Percentiles rank a stretch among this genome's conserved stretches.
These are phyloP conservation scores for Armadillidium nasatum DNA, from an alignment of 1,140 invertebrate genomes.

Conservation along the genomic window DNA sequence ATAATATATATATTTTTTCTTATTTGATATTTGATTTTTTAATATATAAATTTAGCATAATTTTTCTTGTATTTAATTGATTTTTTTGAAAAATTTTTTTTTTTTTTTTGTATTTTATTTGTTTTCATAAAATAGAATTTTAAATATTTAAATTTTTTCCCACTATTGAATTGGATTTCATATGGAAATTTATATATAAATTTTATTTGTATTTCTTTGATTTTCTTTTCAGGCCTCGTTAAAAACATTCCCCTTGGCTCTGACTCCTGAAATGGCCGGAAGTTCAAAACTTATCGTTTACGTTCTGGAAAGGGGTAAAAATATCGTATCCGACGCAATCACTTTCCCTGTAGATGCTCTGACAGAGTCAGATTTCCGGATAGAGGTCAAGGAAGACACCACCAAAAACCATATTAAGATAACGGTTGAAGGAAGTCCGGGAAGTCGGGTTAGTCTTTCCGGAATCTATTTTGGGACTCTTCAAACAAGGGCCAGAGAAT, in stretches of 20 bases:
- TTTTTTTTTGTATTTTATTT: too few relatives aligned
- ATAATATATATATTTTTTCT: too few relatives aligned
- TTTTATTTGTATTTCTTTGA: not conserved
- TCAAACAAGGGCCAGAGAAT: not conserved
- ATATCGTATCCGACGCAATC: slow-evolving; percentile 82
- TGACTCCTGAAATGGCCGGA: slow-evolving; percentile 92
- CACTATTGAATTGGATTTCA: too few relatives aligned
- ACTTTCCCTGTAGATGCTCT: slow-evolving; percentile 88
- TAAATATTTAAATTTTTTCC: too few relatives aligned
- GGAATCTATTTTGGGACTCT: not conserved
- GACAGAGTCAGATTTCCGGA: not conserved
- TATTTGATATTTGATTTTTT: too few relatives aligned
- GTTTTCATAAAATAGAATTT: too few relatives aligned
- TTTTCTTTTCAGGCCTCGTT: slow-evolving; percentile 56
- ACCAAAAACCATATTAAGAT: not conserved
- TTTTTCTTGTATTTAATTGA: too few relatives aligned
- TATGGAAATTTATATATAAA: too few relatives aligned
- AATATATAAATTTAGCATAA: too few relatives aligned
- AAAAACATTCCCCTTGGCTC: slow-evolving; percentile 78
- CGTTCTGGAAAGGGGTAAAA: slow-evolving; percentile 72
- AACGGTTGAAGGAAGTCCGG: not conserved
- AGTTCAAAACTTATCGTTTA: slow-evolving; percentile 85
- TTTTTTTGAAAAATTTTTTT: too few relatives aligned
- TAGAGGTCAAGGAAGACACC: not conserved
- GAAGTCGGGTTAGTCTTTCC: not conserved